phyloP scores from a whole-genome alignment of 1,140 invertebrate species.

The Bombus impatiens region DNA sequence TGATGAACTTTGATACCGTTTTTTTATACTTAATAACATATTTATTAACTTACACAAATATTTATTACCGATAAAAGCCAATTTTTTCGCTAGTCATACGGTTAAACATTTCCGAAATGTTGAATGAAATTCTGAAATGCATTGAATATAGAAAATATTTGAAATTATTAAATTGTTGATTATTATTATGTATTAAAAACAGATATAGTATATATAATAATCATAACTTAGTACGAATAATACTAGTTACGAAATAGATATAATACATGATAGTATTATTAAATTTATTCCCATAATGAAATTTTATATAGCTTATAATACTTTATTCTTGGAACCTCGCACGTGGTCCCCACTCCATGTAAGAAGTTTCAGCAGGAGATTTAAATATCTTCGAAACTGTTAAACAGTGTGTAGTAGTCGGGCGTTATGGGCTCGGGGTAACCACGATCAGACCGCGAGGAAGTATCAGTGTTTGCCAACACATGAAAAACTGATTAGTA shows the following conservation, averaged over 20 bases:
- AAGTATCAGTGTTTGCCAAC: background rate
- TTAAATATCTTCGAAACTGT: constrained; percentile 57
- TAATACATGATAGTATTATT: background rate
- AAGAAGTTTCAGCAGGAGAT: constrained; percentile 35
- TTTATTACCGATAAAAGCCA: no score
- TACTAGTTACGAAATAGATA: background rate
- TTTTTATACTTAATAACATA: no score
- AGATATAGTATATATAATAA: background rate
- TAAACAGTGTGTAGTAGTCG: constrained; percentile 33
- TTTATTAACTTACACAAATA: no score
- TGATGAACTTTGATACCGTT: no score
- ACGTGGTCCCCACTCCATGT: constrained; percentile 32
- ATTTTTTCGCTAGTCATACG: no score
- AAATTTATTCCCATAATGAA: background rate
- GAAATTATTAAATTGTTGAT: no score
- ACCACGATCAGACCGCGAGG: constrained; percentile 8
- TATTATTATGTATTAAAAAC: background rate
- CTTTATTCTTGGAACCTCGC: constrained; percentile 20
- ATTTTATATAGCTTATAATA: constrained; percentile 12
- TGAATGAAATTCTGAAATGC: no score
- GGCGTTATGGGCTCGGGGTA: background rate
- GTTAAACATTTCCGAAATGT: background rate
- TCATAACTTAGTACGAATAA: background rate
- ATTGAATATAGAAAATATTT: no score
- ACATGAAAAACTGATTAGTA: background rate